Conservation (phyloP, 2,888 invertebrate species). For the Kryphioiulus occultus region DNA sequence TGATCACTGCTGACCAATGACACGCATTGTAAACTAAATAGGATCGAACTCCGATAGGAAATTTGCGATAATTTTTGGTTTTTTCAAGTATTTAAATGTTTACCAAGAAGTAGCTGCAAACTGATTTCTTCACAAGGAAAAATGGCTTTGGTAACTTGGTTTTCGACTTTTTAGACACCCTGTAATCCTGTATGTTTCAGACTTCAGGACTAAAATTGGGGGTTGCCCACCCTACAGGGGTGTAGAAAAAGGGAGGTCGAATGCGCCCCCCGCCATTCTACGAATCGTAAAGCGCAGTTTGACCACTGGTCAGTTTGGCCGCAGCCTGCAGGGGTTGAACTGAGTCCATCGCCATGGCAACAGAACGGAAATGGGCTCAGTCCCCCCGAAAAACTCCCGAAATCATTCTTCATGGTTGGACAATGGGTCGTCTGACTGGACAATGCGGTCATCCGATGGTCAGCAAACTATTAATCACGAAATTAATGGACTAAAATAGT, state of each 20-base stretch:
- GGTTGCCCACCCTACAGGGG: not conserved
- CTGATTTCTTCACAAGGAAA: no score
- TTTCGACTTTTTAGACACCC: no score
- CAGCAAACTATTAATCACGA: conserved; percentile 1
- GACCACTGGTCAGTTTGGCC: conserved; percentile 20
- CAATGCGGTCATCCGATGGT: conserved; percentile 21
- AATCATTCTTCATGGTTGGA: not conserved
- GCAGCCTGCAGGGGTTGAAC: not conserved
- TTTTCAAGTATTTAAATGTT: no score
- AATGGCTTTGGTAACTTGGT: no score
- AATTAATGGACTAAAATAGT: not conserved
- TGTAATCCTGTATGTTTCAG: no score
- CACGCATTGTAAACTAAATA: no score
- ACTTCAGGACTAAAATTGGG: not conserved
- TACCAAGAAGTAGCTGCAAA: no score
- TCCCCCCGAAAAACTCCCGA: not conserved
- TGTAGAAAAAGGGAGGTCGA: not conserved
- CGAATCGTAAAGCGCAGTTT: not conserved
- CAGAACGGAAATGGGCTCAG: conserved; percentile 8
- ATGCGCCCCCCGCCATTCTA: not conserved
- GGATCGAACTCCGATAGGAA: no score
- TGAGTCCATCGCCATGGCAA: conserved; percentile 13
- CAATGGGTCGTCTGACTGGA: conserved; percentile 11
- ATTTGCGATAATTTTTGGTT: no score
- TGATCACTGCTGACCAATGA: no score